A percentile compares a stretch with the other conserved stretches of the same genome.
Evolutionary conservation across 2,888 invertebrate genomes (phyloP).

Genomic region (Coleophora flavipennella): DNA sequence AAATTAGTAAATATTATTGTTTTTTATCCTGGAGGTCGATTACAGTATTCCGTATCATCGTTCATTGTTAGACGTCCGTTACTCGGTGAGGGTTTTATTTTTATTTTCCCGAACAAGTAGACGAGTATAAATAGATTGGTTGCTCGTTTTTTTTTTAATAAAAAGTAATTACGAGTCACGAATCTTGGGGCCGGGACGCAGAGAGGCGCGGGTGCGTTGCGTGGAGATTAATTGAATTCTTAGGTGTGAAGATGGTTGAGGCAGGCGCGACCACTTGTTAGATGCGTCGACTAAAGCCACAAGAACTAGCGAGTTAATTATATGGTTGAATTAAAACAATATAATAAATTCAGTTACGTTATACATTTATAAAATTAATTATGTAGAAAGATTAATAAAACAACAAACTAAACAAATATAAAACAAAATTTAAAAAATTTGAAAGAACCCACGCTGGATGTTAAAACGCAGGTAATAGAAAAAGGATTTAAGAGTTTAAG

Average conservation of each 20-base stretch:
- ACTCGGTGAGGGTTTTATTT: conserved; percentile 28
- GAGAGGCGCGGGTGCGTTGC: conserved; percentile 46
- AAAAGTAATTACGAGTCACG: conserved; percentile 67
- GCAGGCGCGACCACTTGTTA: conserved; percentile 34
- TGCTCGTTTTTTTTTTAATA: conserved; percentile 35
- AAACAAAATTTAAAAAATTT: no score
- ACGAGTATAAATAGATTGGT: conserved; percentile 25
- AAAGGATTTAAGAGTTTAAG: no score
- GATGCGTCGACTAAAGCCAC: conserved; percentile 10
- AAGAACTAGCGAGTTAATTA: no score
- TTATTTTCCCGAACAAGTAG: conserved; percentile 35
- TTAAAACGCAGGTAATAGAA: no score
- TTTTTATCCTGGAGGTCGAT: conserved; percentile 17
- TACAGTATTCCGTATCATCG: conserved; percentile 35
- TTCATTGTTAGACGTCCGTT: conserved; percentile 47
- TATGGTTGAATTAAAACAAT: no score
- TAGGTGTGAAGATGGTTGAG: conserved; percentile 53
- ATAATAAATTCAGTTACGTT: no score
- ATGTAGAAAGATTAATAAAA: no score
- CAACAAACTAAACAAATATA: no score
- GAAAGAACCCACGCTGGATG: no score
- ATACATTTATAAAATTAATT: no score
- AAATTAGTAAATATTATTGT: background rate
- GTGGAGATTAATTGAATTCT: conserved; percentile 66
- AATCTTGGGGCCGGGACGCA: conserved; percentile 36